Conservation (phyloP, 2,113 vertebrate species). For the Phyllostomus discolor region DNA sequence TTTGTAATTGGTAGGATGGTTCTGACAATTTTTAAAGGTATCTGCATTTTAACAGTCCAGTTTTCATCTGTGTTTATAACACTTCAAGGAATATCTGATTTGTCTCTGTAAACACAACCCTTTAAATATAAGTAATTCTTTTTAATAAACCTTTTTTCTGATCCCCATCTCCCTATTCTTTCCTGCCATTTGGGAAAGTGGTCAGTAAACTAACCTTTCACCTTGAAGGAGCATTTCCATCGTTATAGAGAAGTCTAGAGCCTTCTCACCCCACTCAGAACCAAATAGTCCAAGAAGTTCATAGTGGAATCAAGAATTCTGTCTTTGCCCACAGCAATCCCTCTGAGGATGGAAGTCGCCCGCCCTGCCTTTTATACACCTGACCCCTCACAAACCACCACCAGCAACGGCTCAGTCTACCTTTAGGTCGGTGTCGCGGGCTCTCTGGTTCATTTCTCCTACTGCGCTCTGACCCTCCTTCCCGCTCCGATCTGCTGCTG, state of each 20-base stretch:
- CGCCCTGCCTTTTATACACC: fast-evolving
- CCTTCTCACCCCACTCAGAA: background rate
- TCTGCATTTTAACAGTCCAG: background rate
- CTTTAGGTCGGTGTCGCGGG: slow-evolving; percentile 91
- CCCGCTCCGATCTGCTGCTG: slow-evolving; percentile 83
- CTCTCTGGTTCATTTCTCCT: slow-evolving; percentile 88
- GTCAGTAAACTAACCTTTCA: background rate
- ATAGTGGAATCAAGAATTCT: background rate
- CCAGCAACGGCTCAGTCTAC: slow-evolving; percentile 66
- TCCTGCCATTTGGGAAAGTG: background rate
- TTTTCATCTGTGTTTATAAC: background rate
- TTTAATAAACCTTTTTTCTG: background rate
- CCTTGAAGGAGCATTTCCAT: background rate
- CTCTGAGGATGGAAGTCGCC: background rate
- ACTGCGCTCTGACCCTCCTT: slow-evolving; percentile 86
- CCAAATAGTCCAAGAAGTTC: background rate
- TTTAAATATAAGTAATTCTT: background rate
- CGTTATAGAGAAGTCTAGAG: background rate
- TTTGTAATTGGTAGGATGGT: background rate
- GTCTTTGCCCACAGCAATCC: background rate
- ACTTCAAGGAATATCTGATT: background rate
- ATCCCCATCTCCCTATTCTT: background rate
- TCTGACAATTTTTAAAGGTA: background rate
- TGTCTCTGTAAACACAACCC: background rate
- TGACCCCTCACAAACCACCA: fast-evolving